Conservation (phyloP, 1,140 invertebrate species). For the Cydia strobilella region DNA sequence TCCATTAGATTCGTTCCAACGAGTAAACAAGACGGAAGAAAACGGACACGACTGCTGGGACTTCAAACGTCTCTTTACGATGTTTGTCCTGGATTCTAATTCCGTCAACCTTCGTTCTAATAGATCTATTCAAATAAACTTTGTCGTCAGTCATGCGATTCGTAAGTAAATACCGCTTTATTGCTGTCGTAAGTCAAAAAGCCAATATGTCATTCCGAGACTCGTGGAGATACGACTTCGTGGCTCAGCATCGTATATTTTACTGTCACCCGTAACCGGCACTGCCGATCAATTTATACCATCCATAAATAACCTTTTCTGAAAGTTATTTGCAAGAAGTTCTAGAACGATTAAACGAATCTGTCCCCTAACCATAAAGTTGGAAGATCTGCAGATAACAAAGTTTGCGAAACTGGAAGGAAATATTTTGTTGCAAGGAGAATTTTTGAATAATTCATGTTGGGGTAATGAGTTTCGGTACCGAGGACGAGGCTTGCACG, state of each 20-base stretch:
- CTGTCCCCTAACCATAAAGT: neutral
- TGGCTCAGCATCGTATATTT: neutral
- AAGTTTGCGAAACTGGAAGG: conserved; percentile 1
- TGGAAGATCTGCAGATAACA: neutral
- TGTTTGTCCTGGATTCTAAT: conserved; percentile 28
- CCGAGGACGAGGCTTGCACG: conserved; percentile 38
- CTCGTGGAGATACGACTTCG: conserved; percentile 2
- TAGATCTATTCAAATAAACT: conserved; percentile 27
- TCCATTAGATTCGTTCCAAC: conserved; percentile 10
- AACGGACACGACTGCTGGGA: neutral
- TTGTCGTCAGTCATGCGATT: conserved; percentile 27
- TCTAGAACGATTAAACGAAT: conserved; percentile 6
- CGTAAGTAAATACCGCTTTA: conserved; percentile 11
- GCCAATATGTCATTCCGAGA: neutral
- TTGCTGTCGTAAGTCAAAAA: neutral
- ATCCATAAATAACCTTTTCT: conserved; percentile 14
- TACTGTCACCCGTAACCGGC: conserved; percentile 20
- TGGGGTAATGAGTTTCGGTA: conserved; percentile 48
- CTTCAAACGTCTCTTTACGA: conserved; percentile 21
- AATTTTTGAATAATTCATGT: conserved; percentile 56
- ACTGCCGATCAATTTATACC: conserved; percentile 11
- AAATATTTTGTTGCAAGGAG: conserved; percentile 35
- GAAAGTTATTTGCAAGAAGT: conserved; percentile 8
- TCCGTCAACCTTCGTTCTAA: conserved; percentile 17
- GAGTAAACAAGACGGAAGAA: neutral